Conservation (phyloP, 1,140 invertebrate genomes). For the Pseudomyrmex dendroicus region DNA sequence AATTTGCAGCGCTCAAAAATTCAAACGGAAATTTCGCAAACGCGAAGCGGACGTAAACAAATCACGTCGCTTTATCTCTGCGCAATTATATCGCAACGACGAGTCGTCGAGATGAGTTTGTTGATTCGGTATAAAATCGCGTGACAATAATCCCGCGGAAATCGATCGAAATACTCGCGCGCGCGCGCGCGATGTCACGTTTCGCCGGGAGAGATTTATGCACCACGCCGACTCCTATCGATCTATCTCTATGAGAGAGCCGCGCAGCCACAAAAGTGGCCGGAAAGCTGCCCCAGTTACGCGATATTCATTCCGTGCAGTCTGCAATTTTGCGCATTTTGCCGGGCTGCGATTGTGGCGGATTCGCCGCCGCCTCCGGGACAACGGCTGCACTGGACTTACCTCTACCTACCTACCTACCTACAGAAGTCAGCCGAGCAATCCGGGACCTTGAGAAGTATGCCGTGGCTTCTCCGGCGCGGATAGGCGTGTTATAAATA, state of each 20-base stretch:
- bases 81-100: conserved; percentile 9
- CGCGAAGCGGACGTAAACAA: conserved; percentile 30
- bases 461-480: conserved; percentile 56
- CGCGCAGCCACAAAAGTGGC: conserved; percentile 31
- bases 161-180: conserved; percentile 37
- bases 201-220: conserved; percentile 42
- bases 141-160: conserved; percentile 31
- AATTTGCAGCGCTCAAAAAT: conserved; percentile 6
- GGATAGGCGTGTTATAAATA: conserved; percentile 76
- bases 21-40: conserved; percentile 8
- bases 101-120: neutral
- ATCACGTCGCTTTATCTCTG: conserved; percentile 3
- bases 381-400: conserved; percentile 27
- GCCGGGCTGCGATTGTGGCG: neutral
- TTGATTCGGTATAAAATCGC: conserved; percentile 29
- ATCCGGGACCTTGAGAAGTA: conserved; percentile 72
- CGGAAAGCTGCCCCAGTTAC: conserved; percentile 51
- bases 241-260: conserved; percentile 4
- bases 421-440: conserved; percentile 51
- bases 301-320: conserved; percentile 45
- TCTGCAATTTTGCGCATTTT: conserved; percentile 48
- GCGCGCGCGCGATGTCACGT: conserved; percentile 1
- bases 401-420: conserved; percentile 23
- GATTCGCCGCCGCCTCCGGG: conserved; percentile 9
- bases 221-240: conserved; percentile 12